Evolutionary conservation across 2,797 vertebrate species (phyloP).

Genomic region (Syndactyla subalaris): DNA sequence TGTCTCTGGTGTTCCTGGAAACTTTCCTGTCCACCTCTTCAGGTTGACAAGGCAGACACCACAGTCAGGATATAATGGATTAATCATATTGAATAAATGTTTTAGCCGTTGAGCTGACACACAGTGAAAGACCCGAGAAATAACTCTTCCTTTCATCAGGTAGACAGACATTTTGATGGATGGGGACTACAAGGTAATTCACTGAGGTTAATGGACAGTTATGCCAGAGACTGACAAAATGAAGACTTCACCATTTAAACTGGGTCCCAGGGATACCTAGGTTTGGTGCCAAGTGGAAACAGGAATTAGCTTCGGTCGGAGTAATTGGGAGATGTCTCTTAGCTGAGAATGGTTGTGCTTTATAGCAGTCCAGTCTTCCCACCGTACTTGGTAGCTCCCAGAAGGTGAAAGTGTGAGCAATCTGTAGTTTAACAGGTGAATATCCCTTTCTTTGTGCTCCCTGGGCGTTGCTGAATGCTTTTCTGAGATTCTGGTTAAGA

Average conservation of each 20-base stretch:
- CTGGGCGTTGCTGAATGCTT: not conserved
- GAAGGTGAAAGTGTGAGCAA: not conserved
- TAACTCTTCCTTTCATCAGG: slow-evolving; percentile 43
- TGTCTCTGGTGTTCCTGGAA: not conserved
- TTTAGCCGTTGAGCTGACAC: not conserved
- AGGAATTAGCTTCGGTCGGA: not conserved
- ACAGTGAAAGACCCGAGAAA: slow-evolving; percentile 13
- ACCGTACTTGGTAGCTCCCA: not conserved
- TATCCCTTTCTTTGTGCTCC: not conserved
- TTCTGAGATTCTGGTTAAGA: not conserved
- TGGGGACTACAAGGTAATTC: not conserved
- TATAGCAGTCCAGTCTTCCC: not conserved
- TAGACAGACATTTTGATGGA: slow-evolving; percentile 29
- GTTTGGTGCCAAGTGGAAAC: not conserved
- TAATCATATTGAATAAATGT: slow-evolving; percentile 33
- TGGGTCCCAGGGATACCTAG: not conserved
- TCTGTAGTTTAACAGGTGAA: not conserved
- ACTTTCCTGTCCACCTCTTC: not conserved
- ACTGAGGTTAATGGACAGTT: slow-evolving; percentile 19
- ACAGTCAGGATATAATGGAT: slow-evolving; percentile 3
- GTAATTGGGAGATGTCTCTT: not conserved
- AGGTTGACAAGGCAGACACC: not conserved
- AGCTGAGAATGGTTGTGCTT: not conserved
- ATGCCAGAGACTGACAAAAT: not conserved
- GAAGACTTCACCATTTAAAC: slow-evolving; percentile 5